Conservation (phyloP, 2,113 vertebrate species). For the Tachuris rubrigastra region DNA sequence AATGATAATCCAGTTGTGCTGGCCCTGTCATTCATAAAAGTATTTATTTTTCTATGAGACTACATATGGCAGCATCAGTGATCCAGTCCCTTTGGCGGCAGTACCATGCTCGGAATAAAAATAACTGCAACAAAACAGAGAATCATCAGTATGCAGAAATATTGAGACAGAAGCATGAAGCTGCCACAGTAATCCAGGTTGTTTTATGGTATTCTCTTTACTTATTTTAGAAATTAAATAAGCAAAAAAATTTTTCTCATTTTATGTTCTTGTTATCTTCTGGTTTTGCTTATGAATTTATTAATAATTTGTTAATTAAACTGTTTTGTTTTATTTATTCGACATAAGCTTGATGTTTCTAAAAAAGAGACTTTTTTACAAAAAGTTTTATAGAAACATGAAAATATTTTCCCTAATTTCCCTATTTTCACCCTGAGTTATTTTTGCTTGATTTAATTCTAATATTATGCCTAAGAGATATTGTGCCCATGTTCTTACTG, state of each 20-base stretch:
- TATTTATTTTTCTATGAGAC: slow-evolving; percentile 33
- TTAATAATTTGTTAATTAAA: background rate
- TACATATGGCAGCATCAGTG: slow-evolving; percentile 33
- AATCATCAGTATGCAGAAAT: background rate
- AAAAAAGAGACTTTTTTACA: background rate
- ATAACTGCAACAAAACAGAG: background rate
- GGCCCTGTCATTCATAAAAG: slow-evolving; percentile 51
- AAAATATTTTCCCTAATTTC: background rate
- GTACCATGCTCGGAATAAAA: background rate
- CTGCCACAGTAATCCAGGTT: slow-evolving; percentile 91
- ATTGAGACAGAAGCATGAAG: slow-evolving; percentile 59
- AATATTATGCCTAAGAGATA: background rate
- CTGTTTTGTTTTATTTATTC: background rate
- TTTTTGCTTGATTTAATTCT: background rate
- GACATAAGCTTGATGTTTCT: background rate
- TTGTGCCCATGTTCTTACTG: background rate
- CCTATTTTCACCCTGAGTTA: background rate
- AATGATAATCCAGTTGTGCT: slow-evolving; percentile 73
- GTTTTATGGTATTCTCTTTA: background rate
- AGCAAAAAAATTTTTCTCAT: background rate
- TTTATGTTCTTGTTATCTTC: background rate
- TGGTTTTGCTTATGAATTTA: background rate
- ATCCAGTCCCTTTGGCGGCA: slow-evolving; percentile 54
- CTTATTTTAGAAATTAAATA: background rate
- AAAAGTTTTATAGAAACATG: background rate